Base-by-base conservation (phyloP, 2,888 invertebrate genomes). In the Ypsolopha scabrella region DNA sequence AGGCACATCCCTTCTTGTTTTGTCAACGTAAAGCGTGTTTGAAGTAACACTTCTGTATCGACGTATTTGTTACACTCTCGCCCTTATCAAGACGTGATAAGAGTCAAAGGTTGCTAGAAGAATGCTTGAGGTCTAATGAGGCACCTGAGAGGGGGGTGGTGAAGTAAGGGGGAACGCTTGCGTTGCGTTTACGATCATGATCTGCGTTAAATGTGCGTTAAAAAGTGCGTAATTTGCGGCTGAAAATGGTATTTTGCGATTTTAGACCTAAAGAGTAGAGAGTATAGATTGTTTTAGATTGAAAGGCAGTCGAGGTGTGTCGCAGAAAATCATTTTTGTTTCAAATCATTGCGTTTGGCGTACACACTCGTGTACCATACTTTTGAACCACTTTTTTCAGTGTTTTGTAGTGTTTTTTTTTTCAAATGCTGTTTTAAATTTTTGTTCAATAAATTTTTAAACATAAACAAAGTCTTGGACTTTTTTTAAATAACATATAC, bases 171-270 rank as follows among this genome's bases (percentile, higher is more conserved):
- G 4, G 24, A 24, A 66, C 66, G 66, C 65, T 67, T 65, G 60
- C 60, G 58, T 55, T 51, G 58, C 57, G 63, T 67, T 68, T 66
- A 65, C 63, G 66, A 67, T 62, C 63, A 61, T 64, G 67, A 73
- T 72, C 61, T 58, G 67, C 67, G 68, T 67, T 70, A 74, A 75
- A 67, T 63, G 61, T 65, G 68, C 70, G 66, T 68, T 70, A 73
- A 71, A 75, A 74, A 67, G 63, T 50, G 50, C 7, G 56, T 46
- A 41, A 10, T 24, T 37, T 24, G 37, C 49, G 54, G 51, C 50
- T n/a, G 24, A 24, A 24, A 24, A 24, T 24, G 46, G 37, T 48
- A 43, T 41, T 52, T 48, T 39, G 51, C 24, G 38, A 24, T 14
- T 44, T 37, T 37, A 37, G 45, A 44, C 14, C 50, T 38, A 44